Evolutionary conservation across 2,888 invertebrate genomes (phyloP).

Genomic region (Lithophane leautieri): DNA sequence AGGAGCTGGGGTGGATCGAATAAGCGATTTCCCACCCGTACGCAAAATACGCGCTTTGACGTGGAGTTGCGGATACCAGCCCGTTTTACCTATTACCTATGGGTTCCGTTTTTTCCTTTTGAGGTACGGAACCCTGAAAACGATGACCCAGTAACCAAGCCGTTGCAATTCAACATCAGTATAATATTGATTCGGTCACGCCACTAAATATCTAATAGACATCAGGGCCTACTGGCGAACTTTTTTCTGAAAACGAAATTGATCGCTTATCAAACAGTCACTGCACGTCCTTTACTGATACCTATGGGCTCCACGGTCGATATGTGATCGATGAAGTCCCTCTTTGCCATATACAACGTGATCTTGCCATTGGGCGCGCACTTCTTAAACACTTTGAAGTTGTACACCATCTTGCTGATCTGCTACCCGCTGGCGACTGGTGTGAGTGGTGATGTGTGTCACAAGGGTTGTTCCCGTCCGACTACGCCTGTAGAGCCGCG

Average conservation of each 20-base stretch:
- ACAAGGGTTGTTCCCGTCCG: slow-evolving; percentile 36
- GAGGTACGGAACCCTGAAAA: neutral
- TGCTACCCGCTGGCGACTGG: slow-evolving; percentile 3
- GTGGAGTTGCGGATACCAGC: no score
- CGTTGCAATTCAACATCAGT: neutral
- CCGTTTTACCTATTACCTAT: no score
- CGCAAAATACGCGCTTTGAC: no score
- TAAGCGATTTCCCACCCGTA: no score
- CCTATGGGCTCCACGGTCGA: slow-evolving; percentile 96
- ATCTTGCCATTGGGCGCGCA: slow-evolving; percentile 96
- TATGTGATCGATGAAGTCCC: slow-evolving; percentile 97
- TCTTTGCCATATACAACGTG: slow-evolving; percentile 95
- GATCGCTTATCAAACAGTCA: slow-evolving; percentile 8
- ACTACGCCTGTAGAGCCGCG: slow-evolving; percentile 41
- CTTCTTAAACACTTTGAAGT: slow-evolving; percentile 98
- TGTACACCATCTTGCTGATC: slow-evolving; percentile 93
- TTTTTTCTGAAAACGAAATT: slow-evolving; percentile 1
- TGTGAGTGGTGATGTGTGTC: neutral
- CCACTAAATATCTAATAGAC: neutral
- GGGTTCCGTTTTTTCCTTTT: no score
- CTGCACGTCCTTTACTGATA: slow-evolving; percentile 70
- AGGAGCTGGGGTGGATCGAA: no score
- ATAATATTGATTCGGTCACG: neutral
- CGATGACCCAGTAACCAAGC: neutral
- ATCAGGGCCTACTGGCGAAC: neutral